Percentiles rank a stretch among this genome's conserved stretches.
Conservation (phyloP, 2,797 vertebrate species). For the Peromyscus melanophrys region DNA sequence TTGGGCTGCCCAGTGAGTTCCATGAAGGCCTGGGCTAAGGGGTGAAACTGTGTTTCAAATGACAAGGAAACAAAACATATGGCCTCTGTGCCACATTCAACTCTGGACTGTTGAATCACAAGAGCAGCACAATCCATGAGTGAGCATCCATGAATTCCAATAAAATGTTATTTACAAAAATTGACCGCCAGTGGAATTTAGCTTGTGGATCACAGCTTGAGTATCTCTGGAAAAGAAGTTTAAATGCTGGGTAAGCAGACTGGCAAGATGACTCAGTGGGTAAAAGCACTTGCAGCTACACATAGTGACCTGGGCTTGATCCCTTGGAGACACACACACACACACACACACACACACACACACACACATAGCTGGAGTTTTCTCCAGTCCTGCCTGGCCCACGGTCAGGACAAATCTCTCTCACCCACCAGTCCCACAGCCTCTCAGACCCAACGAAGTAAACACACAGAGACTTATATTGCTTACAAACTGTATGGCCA, state of each 20-base stretch:
- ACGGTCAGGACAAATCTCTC: too few relatives aligned
- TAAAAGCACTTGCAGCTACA: not conserved
- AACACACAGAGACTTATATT: too few relatives aligned
- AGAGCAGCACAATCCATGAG: not conserved
- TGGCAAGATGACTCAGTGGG: not conserved
- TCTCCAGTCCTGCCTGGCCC: too few relatives aligned
- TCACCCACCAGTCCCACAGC: too few relatives aligned
- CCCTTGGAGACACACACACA: not conserved
- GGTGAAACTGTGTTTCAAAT: not conserved
- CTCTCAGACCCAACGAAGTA: too few relatives aligned
- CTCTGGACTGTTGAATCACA: not conserved
- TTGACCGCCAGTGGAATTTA: not conserved
- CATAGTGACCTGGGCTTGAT: not conserved
- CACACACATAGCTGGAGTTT: not conserved
- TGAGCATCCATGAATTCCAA: not conserved
- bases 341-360: not conserved
- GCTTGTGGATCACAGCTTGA: not conserved
- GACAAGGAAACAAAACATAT: not conserved
- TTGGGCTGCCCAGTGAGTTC: not conserved
- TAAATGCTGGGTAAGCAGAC: not conserved
- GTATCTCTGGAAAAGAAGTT: not conserved
- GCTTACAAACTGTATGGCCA: too few relatives aligned
- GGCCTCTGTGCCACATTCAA: not conserved
- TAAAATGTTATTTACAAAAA: not conserved
- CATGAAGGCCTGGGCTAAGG: not conserved